These are phyloP conservation scores for Athene cunicularia DNA, from an alignment of 2,113 vertebrate species.

Conservation along the genomic window DNA sequence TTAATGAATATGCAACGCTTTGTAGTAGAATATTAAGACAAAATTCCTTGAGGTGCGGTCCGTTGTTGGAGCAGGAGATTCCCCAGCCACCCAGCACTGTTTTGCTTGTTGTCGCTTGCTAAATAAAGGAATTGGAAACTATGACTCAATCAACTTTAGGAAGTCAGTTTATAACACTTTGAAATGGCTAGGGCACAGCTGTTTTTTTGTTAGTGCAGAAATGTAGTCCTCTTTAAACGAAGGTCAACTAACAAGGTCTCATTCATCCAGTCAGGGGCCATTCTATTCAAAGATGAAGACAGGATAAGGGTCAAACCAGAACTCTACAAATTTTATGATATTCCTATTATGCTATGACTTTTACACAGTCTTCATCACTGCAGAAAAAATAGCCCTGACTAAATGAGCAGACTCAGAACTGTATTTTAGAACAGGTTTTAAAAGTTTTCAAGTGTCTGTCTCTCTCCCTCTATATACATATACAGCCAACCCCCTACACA, in stretches of 20 bases:
- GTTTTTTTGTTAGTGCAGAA: not conserved
- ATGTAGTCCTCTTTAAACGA: not conserved
- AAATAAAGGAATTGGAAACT: too few relatives aligned
- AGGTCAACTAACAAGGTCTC: not conserved
- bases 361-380: not conserved
- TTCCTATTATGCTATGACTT: not conserved
- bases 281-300: not conserved
- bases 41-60: too few relatives aligned
- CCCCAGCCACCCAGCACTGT: too few relatives aligned
- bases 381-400: not conserved
- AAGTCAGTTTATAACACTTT: not conserved
- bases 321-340: not conserved
- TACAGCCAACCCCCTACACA: accelerated
- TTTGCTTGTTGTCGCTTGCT: too few relatives aligned
- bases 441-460: not conserved
- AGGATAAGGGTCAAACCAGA: not conserved
- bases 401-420: not conserved
- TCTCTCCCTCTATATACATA: not conserved
- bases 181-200: not conserved
- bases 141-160: too few relatives aligned
- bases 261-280: not conserved
- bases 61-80: too few relatives aligned
- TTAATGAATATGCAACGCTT: too few relatives aligned
- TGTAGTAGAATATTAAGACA: too few relatives aligned
- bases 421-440: not conserved